Conservation (phyloP, 2,113 vertebrate genomes). For the Calcarius ornatus region DNA sequence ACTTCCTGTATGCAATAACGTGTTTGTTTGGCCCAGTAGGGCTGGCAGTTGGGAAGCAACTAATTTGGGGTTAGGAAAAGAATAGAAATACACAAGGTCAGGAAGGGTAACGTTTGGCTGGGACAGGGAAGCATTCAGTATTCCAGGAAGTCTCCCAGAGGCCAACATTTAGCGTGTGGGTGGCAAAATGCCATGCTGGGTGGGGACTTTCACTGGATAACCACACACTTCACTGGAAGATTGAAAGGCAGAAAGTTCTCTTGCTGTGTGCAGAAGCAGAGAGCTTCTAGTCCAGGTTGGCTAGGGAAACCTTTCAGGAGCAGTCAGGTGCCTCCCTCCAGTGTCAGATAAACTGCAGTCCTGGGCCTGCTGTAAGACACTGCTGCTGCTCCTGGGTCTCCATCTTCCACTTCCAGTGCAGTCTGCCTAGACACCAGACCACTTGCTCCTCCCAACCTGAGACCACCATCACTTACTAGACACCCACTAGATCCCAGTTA, state of each 20-base stretch:
- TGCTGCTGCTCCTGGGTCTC: neutral
- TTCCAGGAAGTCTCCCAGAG: neutral
- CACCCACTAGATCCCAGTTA: neutral
- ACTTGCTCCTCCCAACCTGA: neutral
- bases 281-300: neutral
- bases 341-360: neutral
- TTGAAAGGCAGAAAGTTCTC: neutral
- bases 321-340: neutral
- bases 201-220: neutral
- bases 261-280: neutral
- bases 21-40: neutral
- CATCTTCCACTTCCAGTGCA: neutral
- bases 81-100: neutral
- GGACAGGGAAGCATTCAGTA: neutral
- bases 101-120: neutral
- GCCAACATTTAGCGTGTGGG: neutral
- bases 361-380: neutral
- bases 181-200: neutral
- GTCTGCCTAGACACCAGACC: neutral
- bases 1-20: neutral
- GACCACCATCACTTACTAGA: neutral
- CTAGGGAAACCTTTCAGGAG: neutral
- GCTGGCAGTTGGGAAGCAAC: neutral
- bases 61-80: neutral
- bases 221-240: neutral